Evolutionary conservation across 2,113 vertebrate genomes (phyloP), one percentile per base, ranked within the genome.

Genomic region (Serilophus lunatus): DNA sequence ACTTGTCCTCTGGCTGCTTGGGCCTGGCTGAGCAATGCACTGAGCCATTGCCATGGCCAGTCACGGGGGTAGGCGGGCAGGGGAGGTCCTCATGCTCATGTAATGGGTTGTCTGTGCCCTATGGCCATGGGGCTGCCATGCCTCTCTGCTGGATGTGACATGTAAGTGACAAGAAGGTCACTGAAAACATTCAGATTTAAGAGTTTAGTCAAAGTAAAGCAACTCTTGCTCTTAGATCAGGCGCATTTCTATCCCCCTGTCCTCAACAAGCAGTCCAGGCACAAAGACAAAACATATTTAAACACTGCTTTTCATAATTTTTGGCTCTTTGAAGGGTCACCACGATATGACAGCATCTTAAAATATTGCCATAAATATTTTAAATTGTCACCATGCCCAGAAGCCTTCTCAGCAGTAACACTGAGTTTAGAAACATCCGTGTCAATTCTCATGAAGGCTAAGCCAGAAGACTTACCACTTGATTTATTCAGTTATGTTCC

Each of bases 401-500:
- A 95, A 76, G 87, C 33, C 38, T 77, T 80, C 70, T 59, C 71
- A 88, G 79, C 35, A 79, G 66, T 63, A 69, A 77, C 3, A 2
- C 3, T 40, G 50, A 50, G 18, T 61, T 70, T 60, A 75, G 51
- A 54, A 91, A 82, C 13, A 65, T 54, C 72, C 60, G 3, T 2
- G 0, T 35, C 63, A 94, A 40, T 18, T 57, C 53, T 63, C 33
- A 66, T 33, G 68, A 80, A 93, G 44, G 49, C 28, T 77, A 47
- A 88, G 29, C 33, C 66, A 74, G 75, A 82, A 74, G 63, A 81
- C 13, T 72, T 76, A 90, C 16, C 18, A 25, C 71, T 95, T 95
- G 92, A 92, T 88, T 96, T 96, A 95, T 96, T 88, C 42, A 44
- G 36, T 40, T 45, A 11, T 64, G 79, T 78, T 86, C 68, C 68